These are phyloP conservation scores for Aleiodes leptofemur DNA, from an alignment of 2,888 invertebrate genomes.

Conservation along the genomic window DNA sequence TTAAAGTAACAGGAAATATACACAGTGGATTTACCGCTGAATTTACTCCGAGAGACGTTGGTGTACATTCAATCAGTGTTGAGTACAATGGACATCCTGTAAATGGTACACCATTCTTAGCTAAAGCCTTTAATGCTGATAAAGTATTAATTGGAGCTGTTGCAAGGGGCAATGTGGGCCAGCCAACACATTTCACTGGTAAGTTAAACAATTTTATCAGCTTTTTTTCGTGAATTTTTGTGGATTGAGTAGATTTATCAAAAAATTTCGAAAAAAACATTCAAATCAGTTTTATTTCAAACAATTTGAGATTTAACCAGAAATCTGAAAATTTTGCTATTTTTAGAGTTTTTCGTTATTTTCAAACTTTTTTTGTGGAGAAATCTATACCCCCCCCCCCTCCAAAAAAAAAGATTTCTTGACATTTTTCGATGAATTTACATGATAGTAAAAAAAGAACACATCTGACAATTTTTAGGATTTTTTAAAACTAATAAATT, in stretches of 20 bases:
- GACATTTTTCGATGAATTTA: no score
- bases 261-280: no score
- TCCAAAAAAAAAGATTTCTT: no score
- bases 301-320: no score
- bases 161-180: constrained; percentile 89
- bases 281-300: no score
- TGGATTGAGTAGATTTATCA: background rate
- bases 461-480: no score
- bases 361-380: no score
- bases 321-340: no score
- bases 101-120: constrained; percentile 91
- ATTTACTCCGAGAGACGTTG: constrained; percentile 95
- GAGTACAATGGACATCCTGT: constrained; percentile 94
- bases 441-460: no score
- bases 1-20: constrained; percentile 91
- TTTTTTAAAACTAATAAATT: no score
- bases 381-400: no score
- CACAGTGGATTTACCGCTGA: constrained; percentile 92
- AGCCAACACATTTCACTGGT: constrained; percentile 93
- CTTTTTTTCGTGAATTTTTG: constrained; percentile 23
- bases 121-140: constrained; percentile 95
- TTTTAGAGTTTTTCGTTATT: no score
- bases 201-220: constrained; percentile 46
- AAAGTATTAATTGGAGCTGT: constrained; percentile 89
- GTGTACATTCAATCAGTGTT: constrained; percentile 92